Evolutionary conservation across 2,113 vertebrate genomes (phyloP).

Genomic region (Conger conger): DNA sequence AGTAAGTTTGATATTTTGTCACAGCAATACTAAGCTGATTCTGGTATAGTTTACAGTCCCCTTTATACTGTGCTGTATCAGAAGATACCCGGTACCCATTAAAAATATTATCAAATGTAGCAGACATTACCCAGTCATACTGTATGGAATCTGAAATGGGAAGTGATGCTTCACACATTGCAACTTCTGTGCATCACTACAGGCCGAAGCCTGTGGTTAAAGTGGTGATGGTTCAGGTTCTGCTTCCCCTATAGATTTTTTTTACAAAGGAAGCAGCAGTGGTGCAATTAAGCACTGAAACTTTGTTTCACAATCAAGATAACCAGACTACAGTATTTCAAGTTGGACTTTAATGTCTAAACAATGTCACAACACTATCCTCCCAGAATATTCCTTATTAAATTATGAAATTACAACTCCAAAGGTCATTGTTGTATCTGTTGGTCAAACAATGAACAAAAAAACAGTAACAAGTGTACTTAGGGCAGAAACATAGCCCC

Average conservation of each 20-base stretch:
- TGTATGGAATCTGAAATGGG: slow-evolving; percentile 3
- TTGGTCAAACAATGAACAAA: no score
- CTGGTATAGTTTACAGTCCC: background rate
- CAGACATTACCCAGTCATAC: background rate
- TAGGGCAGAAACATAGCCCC: background rate
- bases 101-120: background rate
- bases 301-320: background rate
- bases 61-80: background rate
- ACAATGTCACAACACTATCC: background rate
- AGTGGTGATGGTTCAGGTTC: background rate
- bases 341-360: background rate
- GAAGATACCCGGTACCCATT: background rate
- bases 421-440: background rate
- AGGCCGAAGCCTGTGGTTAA: background rate
- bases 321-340: background rate
- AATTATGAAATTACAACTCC: background rate
- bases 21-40: background rate
- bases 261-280: background rate
- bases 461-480: background rate
- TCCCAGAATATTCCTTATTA: background rate
- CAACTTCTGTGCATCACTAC: background rate
- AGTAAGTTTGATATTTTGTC: background rate
- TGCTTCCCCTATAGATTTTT: background rate
- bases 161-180: background rate
- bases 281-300: background rate